Evolutionary conservation across 2,888 invertebrate species (phyloP).

Genomic region (Xestia sexstrigata): DNA sequence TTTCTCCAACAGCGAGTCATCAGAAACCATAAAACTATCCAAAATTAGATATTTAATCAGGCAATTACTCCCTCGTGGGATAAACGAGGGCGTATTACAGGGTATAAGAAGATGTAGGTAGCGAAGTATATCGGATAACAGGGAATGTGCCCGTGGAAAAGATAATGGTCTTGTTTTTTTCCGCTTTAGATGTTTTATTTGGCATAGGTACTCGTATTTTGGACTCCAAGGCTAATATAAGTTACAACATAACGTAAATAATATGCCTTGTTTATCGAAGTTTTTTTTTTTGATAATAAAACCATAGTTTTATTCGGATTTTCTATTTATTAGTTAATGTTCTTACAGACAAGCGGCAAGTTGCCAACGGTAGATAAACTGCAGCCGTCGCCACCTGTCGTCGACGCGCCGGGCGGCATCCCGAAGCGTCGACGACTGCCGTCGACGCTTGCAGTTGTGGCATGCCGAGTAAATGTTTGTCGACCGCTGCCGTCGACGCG

Average conservation of each 20-base stretch:
- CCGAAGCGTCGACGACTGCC: too few relatives aligned
- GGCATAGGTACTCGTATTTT: not conserved
- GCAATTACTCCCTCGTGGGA: constrained; percentile 51
- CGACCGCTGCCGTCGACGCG: too few relatives aligned
- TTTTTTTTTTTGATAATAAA: not conserved
- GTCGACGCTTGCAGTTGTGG: too few relatives aligned
- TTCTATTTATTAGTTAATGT: not conserved
- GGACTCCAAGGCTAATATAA: not conserved
- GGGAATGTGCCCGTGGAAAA: constrained; percentile 9
- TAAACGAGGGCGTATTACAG: constrained; percentile 36
- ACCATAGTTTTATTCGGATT: not conserved
- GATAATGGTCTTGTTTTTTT: constrained; percentile 52
- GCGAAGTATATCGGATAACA: constrained; percentile 26
- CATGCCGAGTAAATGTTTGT: too few relatives aligned
- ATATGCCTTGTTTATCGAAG: not conserved
- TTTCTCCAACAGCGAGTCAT: constrained; percentile 13
- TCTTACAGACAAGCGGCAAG: too few relatives aligned
- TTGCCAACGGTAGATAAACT: too few relatives aligned
- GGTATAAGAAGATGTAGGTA: constrained; percentile 2
- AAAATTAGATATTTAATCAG: constrained; percentile 64
- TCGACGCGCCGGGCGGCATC: too few relatives aligned
- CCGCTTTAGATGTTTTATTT: constrained; percentile 24
- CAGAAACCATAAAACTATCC: constrained; percentile 53
- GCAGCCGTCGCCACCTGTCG: too few relatives aligned
- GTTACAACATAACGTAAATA: not conserved